Evolutionary conservation across 2,888 invertebrate species (phyloP), one percentile per base, ranked within the genome.

Genomic region (Tinea semifulvella): DNA sequence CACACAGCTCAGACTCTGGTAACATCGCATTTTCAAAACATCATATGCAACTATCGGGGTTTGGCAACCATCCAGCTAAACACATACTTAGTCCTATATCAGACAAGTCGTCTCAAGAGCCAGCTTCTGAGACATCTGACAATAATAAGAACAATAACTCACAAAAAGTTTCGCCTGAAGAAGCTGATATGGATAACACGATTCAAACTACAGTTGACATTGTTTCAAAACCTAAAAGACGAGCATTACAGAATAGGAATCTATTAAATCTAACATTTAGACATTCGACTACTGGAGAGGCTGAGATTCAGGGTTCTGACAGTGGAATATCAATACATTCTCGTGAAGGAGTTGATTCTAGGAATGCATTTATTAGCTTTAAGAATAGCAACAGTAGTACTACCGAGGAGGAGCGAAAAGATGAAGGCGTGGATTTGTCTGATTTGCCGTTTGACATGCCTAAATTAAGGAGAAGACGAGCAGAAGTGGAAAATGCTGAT

Each of bases 361-460:
- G 87, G 50, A 84, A 83, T 61, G 77, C 86, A 53, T 67, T 88
- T 69, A 75, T 84, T 49, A 85, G 84, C 48, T 85, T 87, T 53
- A 85, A 86, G 50, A 83, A 82, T 49, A 74, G 84, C 49, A 85
- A 85, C 47, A 57, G 57, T 26, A 58, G 59, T 43, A 65, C 65
- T 28, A 81, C 83, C 43, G 79, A 76, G 52, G 74, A 75, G 45
- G 75, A 74, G 52, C 68, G 65, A 35, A 76, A 79, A 50, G 77
- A 79, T n/a, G 75, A 85, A 45, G 85, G 85, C 25, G 86, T 87
- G 44, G 89, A 91, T 57, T 73, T 91, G 50, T 85, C 88, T 19
- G 92, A 93, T 74, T 83, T 94, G 53, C 94, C 94, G 1, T 94
- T 94, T 57, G 93, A 94, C 57, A 94, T 94, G 93, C 94, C 94